Base-by-base conservation (phyloP, 2,113 vertebrate genomes). In the Pelvicachromis taeniatus region DNA sequence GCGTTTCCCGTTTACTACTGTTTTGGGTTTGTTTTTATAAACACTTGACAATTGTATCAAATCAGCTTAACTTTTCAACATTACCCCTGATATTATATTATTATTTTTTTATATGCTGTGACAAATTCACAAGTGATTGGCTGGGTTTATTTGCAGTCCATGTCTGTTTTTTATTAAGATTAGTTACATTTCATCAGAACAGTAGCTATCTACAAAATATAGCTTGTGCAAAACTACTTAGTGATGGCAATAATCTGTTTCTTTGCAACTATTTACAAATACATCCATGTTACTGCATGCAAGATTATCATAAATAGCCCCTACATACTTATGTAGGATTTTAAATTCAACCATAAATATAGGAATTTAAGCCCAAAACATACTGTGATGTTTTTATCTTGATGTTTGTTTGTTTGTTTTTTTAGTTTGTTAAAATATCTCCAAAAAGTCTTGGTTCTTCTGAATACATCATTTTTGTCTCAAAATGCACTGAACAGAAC, bases 261-360 rank as follows among this genome's bases (percentile, higher is more conserved):
- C 68, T 87, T 88, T 91, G 91, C 81, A 89, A 83, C 90, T 90
- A 94, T 85, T 90, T 94, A 93, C 91, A 91, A 88, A 92, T 85
- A 93, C 88, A 92, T 89, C 87, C 89, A 91, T 88, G 85, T 83
- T 89, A 94, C 91, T 88, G 87, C 95, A 96, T 96, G 95, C 95
- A 95, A 81, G 81, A 91, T 90, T 91, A 94, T 75, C 91, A 91
- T 91, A 93, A 88, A 94, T 91, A 93, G 84, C 86, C 84, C 81
- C 86, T 88, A 94, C 87, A 90, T 89, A 88, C 80, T 77, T 35
- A 84, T 78, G 87, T 89, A 91, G 89, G 87, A 38, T 84, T 84
- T 90, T 73, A 63, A 68, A 86, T 77, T 89, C 29, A 81, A 91
- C 40, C 61, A 89, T 45, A 92, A 89, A 89, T 54, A 83, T 40